Base-by-base conservation (phyloP, 2,113 vertebrate genomes). In the Heterotilapia buettikoferi region DNA sequence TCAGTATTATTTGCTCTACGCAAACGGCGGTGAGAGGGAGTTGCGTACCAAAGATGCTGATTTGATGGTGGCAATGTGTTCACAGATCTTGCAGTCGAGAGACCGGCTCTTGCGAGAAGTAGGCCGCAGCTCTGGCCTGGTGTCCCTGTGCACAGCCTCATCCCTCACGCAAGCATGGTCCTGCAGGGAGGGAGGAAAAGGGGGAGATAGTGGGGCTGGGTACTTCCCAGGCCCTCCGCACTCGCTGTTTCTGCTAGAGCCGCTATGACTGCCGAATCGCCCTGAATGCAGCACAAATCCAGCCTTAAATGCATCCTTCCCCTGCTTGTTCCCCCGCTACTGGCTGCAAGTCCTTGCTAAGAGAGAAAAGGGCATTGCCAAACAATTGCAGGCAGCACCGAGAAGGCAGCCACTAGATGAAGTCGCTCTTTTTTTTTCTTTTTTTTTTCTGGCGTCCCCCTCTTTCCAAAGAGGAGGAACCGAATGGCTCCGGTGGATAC, bases 161-260 rank as follows among this genome's bases (percentile, higher is more conserved):
- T 99, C 98, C 98, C 98, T 99, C 98, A 99, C 98, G 97, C 98
- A 98, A 98, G 98, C 98, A 98, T 99, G 98, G 97, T 98, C 98
- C 98, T 99, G 94, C 92, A 95, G 94, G 96, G 94, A 94, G 95
- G 93, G 94, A 96, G 98, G 97, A 98, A 98, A 98, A 98, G 96
- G 97, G 97, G 97, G 97, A 97, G 97, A 94, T 93, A 92, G 94
- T 91, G 94, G 94, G 93, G 95, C 95, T 93, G 94, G 95, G 92
- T 88, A 94, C 95, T 95, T 95, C 94, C 94, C 95, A 93, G 94
- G 95, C 94, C 95, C 94, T 93, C 93, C 92, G 93, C 91, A 68
- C 89, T 91, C 88, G 80, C 92, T 83, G 92, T 86, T 86, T 92
- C 89, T 88, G 92, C 88, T 91, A 63, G 80, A 92, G 93, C 92